Evolutionary conservation across 1,140 invertebrate genomes (phyloP).

Genomic region (Leptopilina boulardi): DNA sequence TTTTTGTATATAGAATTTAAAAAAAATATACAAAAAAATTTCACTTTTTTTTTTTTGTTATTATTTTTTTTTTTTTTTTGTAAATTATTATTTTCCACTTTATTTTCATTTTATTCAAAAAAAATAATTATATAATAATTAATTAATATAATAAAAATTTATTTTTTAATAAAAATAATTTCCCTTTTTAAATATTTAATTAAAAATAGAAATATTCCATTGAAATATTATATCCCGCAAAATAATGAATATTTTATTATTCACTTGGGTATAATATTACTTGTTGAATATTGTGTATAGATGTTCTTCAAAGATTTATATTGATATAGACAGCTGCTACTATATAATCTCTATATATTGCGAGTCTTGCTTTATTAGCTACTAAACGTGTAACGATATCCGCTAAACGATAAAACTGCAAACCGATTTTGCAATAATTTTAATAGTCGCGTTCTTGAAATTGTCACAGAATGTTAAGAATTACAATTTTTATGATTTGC

Average conservation of each 20-base stretch:
- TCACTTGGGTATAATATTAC: neutral
- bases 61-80: too few relatives aligned
- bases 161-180: too few relatives aligned
- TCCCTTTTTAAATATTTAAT: too few relatives aligned
- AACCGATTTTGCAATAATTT: neutral
- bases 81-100: too few relatives aligned
- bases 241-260: neutral
- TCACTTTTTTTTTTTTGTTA: too few relatives aligned
- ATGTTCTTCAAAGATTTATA: neutral
- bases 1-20: too few relatives aligned
- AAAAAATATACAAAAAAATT: too few relatives aligned
- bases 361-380: neutral
- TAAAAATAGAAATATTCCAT: too few relatives aligned
- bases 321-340: neutral
- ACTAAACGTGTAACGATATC: conserved; percentile 10
- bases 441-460: neutral
- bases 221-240: too few relatives aligned
- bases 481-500: neutral
- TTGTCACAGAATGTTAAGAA: neutral
- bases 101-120: too few relatives aligned
- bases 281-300: neutral
- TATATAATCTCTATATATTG: neutral
- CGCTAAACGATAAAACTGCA: neutral
- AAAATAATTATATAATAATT: too few relatives aligned
- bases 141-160: too few relatives aligned